Conservation (phyloP, 2,888 invertebrate species). For the Eumerus sabulonum region DNA sequence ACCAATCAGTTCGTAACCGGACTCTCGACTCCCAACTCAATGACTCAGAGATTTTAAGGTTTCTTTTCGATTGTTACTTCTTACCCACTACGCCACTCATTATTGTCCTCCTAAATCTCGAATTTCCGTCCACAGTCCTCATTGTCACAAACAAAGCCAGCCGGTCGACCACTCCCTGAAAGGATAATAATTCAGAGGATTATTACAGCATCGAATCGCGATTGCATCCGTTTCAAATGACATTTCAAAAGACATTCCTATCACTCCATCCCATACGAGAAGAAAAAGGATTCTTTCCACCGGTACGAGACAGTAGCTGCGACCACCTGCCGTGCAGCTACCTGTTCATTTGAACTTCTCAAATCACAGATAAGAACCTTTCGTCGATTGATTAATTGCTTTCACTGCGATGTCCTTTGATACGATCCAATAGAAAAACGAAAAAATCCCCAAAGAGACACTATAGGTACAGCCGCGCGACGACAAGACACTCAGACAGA, state of each 20-base stretch:
- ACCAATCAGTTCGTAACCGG: too few relatives aligned
- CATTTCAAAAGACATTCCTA: conserved; percentile 3
- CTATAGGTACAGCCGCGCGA: too few relatives aligned
- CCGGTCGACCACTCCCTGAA: conserved; percentile 25
- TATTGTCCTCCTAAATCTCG: background rate
- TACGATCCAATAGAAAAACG: conserved; percentile 29
- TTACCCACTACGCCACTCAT: conserved; percentile 5
- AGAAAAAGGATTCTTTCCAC: conserved; percentile 16
- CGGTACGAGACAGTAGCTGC: conserved; percentile 45
- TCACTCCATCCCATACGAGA: background rate
- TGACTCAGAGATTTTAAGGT: too few relatives aligned
- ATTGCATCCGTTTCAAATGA: background rate
- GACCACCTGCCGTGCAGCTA: conserved; percentile 55
- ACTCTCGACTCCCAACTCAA: too few relatives aligned
- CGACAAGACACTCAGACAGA: conserved; percentile 34
- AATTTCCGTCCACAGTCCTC: conserved; percentile 25
- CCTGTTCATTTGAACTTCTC: conserved; percentile 37
- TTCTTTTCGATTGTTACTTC: background rate
- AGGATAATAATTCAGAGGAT: conserved; percentile 25
- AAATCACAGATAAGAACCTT: conserved; percentile 62
- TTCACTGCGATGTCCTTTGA: conserved; percentile 40
- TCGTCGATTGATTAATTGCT: conserved; percentile 64
- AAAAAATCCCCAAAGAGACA: conserved; percentile 22
- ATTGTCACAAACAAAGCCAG: conserved; percentile 7
- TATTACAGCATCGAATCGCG: conserved; percentile 6